Evolutionary conservation across 2,888 invertebrate genomes (phyloP), one percentile per base, ranked within the genome.

Genomic region (Stictocephala bisonia): DNA sequence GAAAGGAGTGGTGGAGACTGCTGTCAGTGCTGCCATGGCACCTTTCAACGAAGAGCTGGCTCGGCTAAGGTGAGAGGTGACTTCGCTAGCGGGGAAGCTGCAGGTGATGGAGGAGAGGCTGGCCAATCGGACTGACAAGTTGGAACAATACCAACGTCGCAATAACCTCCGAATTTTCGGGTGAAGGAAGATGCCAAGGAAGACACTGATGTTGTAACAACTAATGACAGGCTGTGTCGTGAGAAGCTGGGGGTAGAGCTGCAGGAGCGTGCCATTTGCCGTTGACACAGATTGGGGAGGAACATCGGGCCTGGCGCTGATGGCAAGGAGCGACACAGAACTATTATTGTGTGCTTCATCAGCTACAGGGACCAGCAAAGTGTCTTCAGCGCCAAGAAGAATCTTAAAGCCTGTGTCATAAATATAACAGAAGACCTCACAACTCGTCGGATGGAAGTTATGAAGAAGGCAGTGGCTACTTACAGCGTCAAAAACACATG

Each of bases 201-300:
- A n/a, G n/a, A n/a, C n/a, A n/a, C n/a, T n/a, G n/a, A n/a, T n/a
- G n/a, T n/a, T n/a, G n/a, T n/a, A n/a, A n/a, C n/a, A n/a, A n/a
- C n/a, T n/a, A n/a, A n/a, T n/a, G n/a, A n/a, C 13, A 22, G 3
- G 26, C 6, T 53, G 26, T 53, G 24, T n/a, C 2, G 27, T 2
- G 27, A 26, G 9, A 53, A 53, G 26, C 53, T 53, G 1, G 26
- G n/a, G 2, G 24, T 26, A 11, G 6, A 53, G 11, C 27, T 53
- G 27, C 53, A 24, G 3, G 53, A 22, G 53, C 9, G n/a, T 7
- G 24, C 27, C 9, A 2, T 26, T 24, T 26, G 53, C 27, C 20
- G 53, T n/a, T 26, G 13, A 24, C 53, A 53, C 53, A 2, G 53
- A 26, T 24, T 53, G 26, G 53, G 53, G 3, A 53, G 24, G 53